A percentile compares a stretch with the other conserved stretches of the same genome.
phyloP scores from a whole-genome alignment of 2,113 vertebrate species.

The Petrocephalus zakoni region DNA sequence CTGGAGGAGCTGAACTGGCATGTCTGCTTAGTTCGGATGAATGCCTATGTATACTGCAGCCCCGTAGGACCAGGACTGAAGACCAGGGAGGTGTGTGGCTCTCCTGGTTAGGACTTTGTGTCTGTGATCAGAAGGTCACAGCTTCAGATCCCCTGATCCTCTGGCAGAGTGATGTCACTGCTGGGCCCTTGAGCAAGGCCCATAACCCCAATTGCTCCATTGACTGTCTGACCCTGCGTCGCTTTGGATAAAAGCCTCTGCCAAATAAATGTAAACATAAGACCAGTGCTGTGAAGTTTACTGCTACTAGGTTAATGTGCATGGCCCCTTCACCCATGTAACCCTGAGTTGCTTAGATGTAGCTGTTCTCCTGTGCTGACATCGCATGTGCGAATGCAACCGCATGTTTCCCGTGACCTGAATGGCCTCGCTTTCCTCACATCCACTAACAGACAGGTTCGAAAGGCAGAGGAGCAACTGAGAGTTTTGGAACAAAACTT shows the following conservation, averaged over 20 bases:
- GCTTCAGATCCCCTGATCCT: background rate
- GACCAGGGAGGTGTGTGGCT: background rate
- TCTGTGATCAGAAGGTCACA: background rate
- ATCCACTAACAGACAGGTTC: constrained; percentile 78
- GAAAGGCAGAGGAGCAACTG: constrained; percentile 77
- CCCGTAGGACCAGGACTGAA: background rate
- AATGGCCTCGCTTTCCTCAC: constrained; percentile 78
- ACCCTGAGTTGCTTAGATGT: background rate
- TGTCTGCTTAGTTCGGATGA: background rate
- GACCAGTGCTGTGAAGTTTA: background rate
- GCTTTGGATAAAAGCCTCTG: background rate
- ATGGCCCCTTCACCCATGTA: background rate
- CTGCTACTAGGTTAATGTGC: background rate
- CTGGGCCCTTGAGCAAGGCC: background rate
- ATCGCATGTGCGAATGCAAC: background rate
- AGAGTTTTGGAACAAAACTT: constrained; percentile 73
- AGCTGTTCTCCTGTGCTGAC: background rate
- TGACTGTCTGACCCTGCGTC: background rate
- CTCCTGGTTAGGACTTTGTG: background rate
- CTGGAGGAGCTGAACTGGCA: background rate
- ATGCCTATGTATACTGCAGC: background rate
- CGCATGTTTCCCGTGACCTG: constrained; percentile 47
- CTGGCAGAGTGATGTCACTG: background rate
- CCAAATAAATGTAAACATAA: background rate
- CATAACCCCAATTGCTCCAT: background rate